Base-by-base conservation (phyloP, 2,113 vertebrate genomes). In the Poicephalus gulielmi region DNA sequence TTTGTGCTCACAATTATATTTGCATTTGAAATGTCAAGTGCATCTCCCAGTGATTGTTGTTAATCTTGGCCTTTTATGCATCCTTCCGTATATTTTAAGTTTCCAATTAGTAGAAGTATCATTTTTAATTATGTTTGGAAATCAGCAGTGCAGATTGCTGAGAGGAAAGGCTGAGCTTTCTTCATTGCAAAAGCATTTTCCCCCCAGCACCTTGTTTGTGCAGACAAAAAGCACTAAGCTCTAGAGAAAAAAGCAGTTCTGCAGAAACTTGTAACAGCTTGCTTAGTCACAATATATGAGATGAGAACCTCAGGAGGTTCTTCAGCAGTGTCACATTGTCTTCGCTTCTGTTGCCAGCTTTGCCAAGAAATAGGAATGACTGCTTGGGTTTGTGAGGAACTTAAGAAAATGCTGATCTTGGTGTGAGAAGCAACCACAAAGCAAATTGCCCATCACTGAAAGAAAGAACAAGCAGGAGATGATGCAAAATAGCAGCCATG, bases 21-120 rank as follows among this genome's bases (percentile, higher is more conserved):
- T 95, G 62, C 83, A 62, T 93, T 78, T 93, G 50, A 96, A 93
- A 93, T 95, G 88, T 92, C 90, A 95, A 95, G 83, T 75, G 60
- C 50, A 44, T 90, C 55, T 83, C 83, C 63, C 39, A 81, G 33
- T 78, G 64, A 64, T 78, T 68, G 37, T 81, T 90, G 46, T 74
- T 92, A 64, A 81, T 92, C 47, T 90, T 93, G 88, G 63, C 71
- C 46, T 91, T 77, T 85, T 77, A 27, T 66, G 57, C 12, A 4
- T 75, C 87, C 50, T 93, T 83, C 75, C 2, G 2, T 67, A 50
- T 88, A 66, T 66, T 88, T 93, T 75, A 33, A 5, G 57, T 71
- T 94, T 94, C 44, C 1, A 2, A 53, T 79, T 78, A 69, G 47
- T 39, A 84, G 31, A 91, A 84, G 33, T 71, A 27, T 68, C 5